Evolutionary conservation across 2,113 vertebrate species (phyloP), one percentile per base, ranked within the genome.

Genomic region (Melanerpes aurifrons): DNA sequence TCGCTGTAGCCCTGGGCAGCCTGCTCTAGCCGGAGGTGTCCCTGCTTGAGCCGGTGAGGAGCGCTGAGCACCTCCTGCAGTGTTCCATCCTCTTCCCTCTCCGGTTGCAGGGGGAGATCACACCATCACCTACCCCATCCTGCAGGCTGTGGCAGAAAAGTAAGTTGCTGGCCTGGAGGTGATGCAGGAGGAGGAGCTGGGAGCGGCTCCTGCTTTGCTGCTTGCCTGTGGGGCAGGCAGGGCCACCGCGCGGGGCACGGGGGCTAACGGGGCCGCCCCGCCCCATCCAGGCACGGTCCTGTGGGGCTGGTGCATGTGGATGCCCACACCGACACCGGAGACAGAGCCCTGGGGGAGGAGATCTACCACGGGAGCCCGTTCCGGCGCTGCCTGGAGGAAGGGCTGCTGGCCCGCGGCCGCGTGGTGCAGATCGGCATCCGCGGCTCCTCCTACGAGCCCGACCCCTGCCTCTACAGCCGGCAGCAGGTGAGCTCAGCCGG

Each of bases 401-500:
- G 98, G 4, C 98, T 99, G 37, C 97, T 99, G 93, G 99, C 99
- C 97, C 97, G 98, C 69, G 67, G 96, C 81, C 97, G 98, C 0
- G 99, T 99, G 62, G 98, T 98, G 2, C 99, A 99, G 98, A 98
- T 99, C 0, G 99, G 99, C 77, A 97, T 99, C 90, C 98, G 99
- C 4, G 99, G 99, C 26, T 91, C 98, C 2, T 97, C 98, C 50
- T 98, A 96, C 25, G 96, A 97, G 5, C 45, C 98, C 1, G 98
- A 99, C 7, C 96, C 98, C 1, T 98, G 98, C 63, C 73, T 96
- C 54, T 99, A 98, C 98, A 97, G 95, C 95, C 86, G 96, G 69
- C 97, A 98, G 4, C 98, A 99, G 99, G 99, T 99, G 74, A 95
- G 13, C 19, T 15, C 37, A 2, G 73, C 54, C 58, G 69, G 32